Conservation (phyloP, 2,888 invertebrate genomes). For the Atrina japonica region DNA sequence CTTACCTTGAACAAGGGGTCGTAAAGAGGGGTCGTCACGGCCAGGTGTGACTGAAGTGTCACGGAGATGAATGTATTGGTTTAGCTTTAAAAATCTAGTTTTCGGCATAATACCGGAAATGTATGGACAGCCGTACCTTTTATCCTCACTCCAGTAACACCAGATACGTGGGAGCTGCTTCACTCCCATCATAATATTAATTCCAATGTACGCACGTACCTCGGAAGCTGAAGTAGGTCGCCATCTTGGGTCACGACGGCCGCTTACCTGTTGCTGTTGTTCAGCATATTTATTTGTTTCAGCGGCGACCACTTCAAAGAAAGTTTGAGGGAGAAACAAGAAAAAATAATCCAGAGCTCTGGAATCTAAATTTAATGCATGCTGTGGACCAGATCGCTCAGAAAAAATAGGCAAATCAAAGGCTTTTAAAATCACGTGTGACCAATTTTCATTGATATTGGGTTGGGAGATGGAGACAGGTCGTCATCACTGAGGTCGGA, state of each 20-base stretch:
- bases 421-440: not conserved
- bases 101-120: not conserved
- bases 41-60: conserved; percentile 1
- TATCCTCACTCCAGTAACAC: not conserved
- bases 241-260: not conserved
- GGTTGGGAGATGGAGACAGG: not conserved
- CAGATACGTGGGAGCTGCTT: not conserved
- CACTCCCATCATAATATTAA: not conserved
- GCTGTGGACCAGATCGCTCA: not conserved
- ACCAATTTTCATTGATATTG: not conserved
- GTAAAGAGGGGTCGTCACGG: conserved; percentile 2
- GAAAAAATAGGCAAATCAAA: not conserved
- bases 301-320: not conserved
- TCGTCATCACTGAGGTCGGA: not conserved
- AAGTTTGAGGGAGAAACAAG: not conserved
- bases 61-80: conserved; percentile 10
- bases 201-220: not conserved
- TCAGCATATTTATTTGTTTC: not conserved
- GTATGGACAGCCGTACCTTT: not conserved
- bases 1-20: conserved; percentile 5
- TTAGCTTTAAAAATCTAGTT: not conserved
- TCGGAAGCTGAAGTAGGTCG: not conserved
- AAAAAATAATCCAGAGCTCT: not conserved
- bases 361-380: not conserved
- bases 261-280: not conserved